Conservation (phyloP, 2,797 vertebrate genomes). For the Nothura maculosa region DNA sequence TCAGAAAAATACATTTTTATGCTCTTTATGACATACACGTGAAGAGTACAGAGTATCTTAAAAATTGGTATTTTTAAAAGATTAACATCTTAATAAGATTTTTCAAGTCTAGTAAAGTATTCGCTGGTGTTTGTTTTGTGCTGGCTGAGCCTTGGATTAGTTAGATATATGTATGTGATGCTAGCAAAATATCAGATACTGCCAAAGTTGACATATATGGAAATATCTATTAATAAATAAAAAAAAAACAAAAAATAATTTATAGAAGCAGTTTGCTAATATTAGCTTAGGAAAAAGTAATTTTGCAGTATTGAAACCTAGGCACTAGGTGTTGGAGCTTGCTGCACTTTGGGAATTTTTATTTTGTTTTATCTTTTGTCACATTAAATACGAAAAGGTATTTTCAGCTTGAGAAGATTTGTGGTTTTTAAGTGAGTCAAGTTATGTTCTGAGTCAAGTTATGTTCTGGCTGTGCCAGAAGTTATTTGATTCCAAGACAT, state of each 20-base stretch:
- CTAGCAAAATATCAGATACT: background rate
- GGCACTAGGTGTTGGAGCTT: background rate
- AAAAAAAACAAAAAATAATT: background rate
- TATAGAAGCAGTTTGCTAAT: background rate
- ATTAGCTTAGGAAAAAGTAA: background rate
- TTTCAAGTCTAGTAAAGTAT: background rate
- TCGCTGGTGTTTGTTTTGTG: background rate
- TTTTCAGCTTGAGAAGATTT: background rate
- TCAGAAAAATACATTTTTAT: background rate
- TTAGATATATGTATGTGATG: background rate
- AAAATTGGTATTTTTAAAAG: constrained; percentile 2
- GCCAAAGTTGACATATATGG: background rate
- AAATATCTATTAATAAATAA: background rate
- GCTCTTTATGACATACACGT: background rate
- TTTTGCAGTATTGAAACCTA: background rate
- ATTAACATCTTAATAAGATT: background rate
- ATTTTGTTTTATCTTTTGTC: background rate
- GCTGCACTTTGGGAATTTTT: background rate
- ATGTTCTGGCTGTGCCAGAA: constrained; percentile 22
- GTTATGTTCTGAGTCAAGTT: background rate
- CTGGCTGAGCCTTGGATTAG: background rate
- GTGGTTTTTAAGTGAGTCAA: background rate
- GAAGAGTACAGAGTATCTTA: background rate
- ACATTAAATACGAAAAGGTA: background rate
- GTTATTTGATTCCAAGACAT: background rate